Percentiles rank a stretch among this genome's conserved stretches.
phyloP scores from a whole-genome alignment of 1,140 invertebrate species.

The Calycopis cecrops region DNA sequence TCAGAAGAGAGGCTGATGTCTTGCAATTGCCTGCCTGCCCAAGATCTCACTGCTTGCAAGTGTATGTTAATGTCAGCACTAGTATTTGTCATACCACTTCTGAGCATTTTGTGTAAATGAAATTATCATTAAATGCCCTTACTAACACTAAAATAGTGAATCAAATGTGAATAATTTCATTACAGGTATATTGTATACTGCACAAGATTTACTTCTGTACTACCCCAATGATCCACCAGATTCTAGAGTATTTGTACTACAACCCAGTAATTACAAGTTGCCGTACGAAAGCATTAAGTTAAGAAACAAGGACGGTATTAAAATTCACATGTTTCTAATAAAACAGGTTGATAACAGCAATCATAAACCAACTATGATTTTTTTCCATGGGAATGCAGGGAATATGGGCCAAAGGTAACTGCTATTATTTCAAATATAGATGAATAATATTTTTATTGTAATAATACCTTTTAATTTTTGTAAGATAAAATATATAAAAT shows the following conservation, averaged over 20 bases:
- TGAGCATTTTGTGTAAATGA: too few species aligned
- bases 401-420: slow-evolving; percentile 93
- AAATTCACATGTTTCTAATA: slow-evolving; percentile 91
- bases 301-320: slow-evolving; percentile 85
- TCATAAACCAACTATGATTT: slow-evolving; percentile 87
- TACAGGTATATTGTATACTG: slow-evolving; percentile 87
- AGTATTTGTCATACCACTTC: too few species aligned
- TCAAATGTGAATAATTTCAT: slow-evolving; percentile 13
- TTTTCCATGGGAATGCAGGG: slow-evolving; percentile 96
- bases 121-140: not conserved
- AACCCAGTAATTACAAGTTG: slow-evolving; percentile 88
- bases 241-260: slow-evolving; percentile 89
- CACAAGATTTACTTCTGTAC: slow-evolving; percentile 90
- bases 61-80: too few species aligned
- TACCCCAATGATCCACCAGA: slow-evolving; percentile 92
- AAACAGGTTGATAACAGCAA: slow-evolving; percentile 82
- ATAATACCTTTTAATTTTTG: too few species aligned
- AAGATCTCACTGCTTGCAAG: too few species aligned
- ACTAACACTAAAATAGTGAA: slow-evolving; percentile 21
- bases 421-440: slow-evolving; percentile 1
- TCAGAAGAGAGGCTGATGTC: too few species aligned
- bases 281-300: slow-evolving; percentile 90
- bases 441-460: too few species aligned
- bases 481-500: too few species aligned
- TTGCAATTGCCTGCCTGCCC: too few species aligned